phyloP scores from a whole-genome alignment of 2,888 invertebrate genomes.

The Tipula confusa region DNA sequence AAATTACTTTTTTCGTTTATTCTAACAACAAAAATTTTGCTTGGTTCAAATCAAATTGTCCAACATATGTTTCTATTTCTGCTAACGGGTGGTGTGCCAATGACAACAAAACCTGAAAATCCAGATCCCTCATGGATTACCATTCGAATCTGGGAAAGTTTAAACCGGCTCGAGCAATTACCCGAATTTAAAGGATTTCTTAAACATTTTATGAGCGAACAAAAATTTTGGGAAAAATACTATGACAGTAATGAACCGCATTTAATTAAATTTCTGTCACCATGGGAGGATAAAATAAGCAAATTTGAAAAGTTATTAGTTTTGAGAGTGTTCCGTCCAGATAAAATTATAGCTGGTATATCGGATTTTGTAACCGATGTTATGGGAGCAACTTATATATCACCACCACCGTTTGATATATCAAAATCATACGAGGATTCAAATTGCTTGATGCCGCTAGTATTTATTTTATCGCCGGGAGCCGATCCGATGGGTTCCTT shows the following conservation, averaged over 20 bases:
- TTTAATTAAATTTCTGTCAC: constrained; percentile 61
- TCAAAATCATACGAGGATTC: constrained; percentile 77
- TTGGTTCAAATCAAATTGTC: constrained; percentile 59
- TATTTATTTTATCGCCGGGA: constrained; percentile 85
- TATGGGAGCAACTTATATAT: constrained; percentile 74
- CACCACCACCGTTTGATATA: constrained; percentile 81
- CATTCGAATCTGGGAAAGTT: constrained; percentile 72
- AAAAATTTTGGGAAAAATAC: constrained; percentile 56
- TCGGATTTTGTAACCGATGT: constrained; percentile 66
- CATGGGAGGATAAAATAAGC: constrained; percentile 59
- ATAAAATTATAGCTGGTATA: constrained; percentile 77
- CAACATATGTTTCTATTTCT: constrained; percentile 69
- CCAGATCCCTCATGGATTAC: constrained; percentile 80
- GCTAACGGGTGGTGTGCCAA: constrained; percentile 63
- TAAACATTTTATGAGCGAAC: constrained; percentile 54
- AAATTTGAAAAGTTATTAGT: constrained; percentile 74
- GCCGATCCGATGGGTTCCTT: constrained; percentile 67
- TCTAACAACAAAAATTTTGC: constrained; percentile 62
- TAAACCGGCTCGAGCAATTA: constrained; percentile 66
- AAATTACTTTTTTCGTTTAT: constrained; percentile 81
- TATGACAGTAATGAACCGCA: constrained; percentile 69
- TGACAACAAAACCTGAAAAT: constrained; percentile 50
- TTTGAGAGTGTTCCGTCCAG: constrained; percentile 74
- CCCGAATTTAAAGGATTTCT: constrained; percentile 61
- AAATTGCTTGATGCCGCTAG: constrained; percentile 69